A percentile compares a stretch with the other conserved stretches of the same genome.
phyloP scores from a whole-genome alignment of 2,797 vertebrate genomes.

The Enteromius argenteus region DNA sequence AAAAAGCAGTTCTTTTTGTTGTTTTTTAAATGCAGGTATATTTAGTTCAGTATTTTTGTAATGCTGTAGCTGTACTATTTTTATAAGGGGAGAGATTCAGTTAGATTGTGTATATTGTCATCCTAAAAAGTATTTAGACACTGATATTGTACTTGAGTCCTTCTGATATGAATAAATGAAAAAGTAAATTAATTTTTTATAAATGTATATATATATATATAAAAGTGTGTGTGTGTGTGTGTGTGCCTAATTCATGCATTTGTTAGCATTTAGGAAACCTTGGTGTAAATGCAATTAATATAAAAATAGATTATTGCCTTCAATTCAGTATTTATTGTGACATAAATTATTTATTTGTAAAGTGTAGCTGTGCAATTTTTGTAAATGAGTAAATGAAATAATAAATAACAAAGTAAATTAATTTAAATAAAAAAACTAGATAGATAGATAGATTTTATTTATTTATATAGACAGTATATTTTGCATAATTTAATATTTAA shows the following conservation, averaged over 20 bases:
- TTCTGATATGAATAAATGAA: not conserved
- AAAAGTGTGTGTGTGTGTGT: no score
- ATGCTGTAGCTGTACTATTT: not conserved
- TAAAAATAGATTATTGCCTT: no score
- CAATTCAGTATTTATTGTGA: no score
- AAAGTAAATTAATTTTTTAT: not conserved
- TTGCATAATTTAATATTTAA: no score
- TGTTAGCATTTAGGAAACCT: no score
- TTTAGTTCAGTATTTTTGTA: not conserved
- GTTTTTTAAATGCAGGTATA: conserved; percentile 23
- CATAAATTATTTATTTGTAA: no score
- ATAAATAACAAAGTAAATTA: not conserved
- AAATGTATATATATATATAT: no score
- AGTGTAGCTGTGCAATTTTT: no score
- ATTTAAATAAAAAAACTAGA: not conserved
- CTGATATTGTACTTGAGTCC: not conserved
- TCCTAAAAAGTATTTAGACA: not conserved
- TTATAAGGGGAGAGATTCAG: not conserved
- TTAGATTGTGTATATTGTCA: not conserved
- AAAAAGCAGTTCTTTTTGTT: conserved; percentile 43
- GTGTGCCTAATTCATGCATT: no score
- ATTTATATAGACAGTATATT: no score
- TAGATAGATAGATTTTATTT: no score
- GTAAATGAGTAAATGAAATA: not conserved
- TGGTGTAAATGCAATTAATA: no score